These are phyloP conservation scores for Cervus canadensis DNA, from an alignment of 2,113 vertebrate genomes.

Conservation along the genomic window DNA sequence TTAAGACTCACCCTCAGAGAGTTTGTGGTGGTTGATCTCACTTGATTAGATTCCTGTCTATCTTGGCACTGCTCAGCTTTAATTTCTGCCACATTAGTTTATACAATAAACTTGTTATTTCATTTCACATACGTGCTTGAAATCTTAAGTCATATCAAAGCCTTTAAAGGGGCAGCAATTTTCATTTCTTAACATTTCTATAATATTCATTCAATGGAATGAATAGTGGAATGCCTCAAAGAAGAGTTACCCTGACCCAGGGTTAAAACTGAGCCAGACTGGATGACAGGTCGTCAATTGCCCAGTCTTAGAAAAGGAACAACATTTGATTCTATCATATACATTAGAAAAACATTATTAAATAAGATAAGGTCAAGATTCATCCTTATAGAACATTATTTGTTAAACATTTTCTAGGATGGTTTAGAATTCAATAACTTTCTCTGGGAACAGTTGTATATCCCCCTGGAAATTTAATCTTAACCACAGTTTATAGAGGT, in stretches of 20 bases:
- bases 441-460: not conserved
- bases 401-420: not conserved
- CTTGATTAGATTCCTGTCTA: not conserved
- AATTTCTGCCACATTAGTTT: not conserved
- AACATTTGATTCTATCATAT: not conserved
- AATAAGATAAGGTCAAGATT: not conserved
- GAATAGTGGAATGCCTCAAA: not conserved
- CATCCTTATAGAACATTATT: not conserved
- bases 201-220: not conserved
- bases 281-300: not conserved
- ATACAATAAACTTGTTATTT: not conserved
- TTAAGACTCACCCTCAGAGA: not conserved
- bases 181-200: not conserved
- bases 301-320: not conserved
- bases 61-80: not conserved
- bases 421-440: not conserved
- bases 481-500: not conserved
- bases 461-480: not conserved
- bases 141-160: slow-evolving; percentile 5
- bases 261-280: not conserved
- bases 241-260: not conserved
- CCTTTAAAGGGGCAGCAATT: not conserved
- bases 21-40: not conserved
- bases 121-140: not conserved
- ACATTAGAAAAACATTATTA: not conserved